Percentiles rank a stretch among this genome's conserved stretches.
Evolutionary conservation across 2,888 invertebrate species (phyloP).

Genomic region (Athalia rosae): DNA sequence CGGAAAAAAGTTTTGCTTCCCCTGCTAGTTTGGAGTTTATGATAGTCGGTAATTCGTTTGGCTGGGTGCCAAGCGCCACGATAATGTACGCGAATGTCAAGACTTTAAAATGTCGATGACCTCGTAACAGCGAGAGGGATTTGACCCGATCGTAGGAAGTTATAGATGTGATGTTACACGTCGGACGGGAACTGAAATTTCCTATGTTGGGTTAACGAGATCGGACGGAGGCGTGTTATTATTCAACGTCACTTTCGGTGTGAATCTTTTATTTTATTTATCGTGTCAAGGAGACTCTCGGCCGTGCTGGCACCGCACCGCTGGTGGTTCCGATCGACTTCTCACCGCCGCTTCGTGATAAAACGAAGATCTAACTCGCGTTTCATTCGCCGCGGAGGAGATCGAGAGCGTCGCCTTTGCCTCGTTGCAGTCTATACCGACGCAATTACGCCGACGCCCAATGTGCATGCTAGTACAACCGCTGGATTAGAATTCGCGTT

Average conservation of each 20-base stretch:
- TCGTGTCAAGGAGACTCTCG: slow-evolving; percentile 26
- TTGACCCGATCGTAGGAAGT: background rate
- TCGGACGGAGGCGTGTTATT: background rate
- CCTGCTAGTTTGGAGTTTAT: background rate
- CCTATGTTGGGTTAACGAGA: slow-evolving; percentile 3
- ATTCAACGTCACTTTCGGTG: slow-evolving; percentile 8
- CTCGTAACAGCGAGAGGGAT: background rate
- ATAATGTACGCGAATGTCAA: background rate
- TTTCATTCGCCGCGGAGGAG: no score
- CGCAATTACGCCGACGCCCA: slow-evolving; percentile 38
- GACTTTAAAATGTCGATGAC: slow-evolving; percentile 13
- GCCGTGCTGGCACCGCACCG: no score
- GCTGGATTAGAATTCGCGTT: slow-evolving; percentile 4
- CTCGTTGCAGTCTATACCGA: background rate
- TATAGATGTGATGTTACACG: no score
- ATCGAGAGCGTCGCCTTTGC: background rate
- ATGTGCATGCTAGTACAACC: background rate
- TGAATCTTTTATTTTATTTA: slow-evolving; percentile 10
- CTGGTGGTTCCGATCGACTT: no score
- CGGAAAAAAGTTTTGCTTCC: slow-evolving; percentile 9
- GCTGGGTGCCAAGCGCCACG: slow-evolving; percentile 17
- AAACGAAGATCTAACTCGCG: no score
- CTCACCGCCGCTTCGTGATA: no score
- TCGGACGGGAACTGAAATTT: background rate
- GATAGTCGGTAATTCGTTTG: slow-evolving; percentile 25